Conservation (phyloP, 2,797 vertebrate species). For the Aphelocoma californica region DNA sequence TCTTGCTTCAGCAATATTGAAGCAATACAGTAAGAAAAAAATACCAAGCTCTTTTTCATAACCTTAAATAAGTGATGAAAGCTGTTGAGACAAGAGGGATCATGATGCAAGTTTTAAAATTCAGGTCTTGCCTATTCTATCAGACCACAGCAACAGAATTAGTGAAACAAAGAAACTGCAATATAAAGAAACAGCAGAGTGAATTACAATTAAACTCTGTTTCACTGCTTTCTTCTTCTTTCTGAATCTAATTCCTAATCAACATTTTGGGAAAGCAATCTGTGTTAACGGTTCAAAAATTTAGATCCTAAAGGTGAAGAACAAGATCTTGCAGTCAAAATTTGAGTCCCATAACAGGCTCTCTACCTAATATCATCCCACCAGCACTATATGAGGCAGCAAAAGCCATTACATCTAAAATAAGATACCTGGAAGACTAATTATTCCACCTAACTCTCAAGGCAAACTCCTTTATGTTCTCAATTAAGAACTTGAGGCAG, state of each 20-base stretch:
- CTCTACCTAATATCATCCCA: background rate
- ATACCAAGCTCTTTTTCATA: background rate
- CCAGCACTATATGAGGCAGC: background rate
- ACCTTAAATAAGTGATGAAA: background rate
- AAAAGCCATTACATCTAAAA: background rate
- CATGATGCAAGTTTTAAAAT: background rate
- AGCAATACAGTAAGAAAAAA: background rate
- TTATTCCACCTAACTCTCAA: background rate
- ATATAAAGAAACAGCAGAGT: background rate
- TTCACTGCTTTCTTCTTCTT: background rate
- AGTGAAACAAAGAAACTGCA: background rate
- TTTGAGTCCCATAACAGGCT: background rate
- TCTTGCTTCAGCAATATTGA: background rate
- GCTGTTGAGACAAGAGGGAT: background rate
- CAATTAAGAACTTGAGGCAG: background rate
- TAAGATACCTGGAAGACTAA: background rate
- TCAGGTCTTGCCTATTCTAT: background rate
- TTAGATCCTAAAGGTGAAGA: background rate
- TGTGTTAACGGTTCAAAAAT: background rate
- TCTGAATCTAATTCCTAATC: background rate
- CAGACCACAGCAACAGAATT: background rate
- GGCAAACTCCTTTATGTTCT: background rate
- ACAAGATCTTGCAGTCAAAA: background rate
- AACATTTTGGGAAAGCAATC: background rate
- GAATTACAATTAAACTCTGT: background rate